phyloP scores from a whole-genome alignment of 2,888 invertebrate genomes.

The Aradus depressus region DNA sequence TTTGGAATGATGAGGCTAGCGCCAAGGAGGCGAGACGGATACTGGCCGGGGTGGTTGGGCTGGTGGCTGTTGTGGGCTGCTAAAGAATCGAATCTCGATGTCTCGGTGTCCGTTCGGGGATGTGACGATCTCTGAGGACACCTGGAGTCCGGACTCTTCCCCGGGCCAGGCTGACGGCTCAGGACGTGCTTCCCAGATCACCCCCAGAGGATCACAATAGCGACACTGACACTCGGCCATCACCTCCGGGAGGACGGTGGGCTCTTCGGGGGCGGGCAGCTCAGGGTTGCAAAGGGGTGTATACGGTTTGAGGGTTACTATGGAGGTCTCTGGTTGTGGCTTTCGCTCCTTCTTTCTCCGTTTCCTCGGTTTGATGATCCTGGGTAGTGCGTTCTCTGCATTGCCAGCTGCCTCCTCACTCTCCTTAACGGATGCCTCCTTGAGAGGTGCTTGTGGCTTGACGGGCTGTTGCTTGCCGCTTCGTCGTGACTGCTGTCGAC shows the following conservation, averaged over 20 bases:
- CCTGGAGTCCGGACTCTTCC: constrained; percentile 47
- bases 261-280: constrained; percentile 19
- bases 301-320: constrained; percentile 40
- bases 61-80: constrained; percentile 43
- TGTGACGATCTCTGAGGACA: constrained; percentile 66
- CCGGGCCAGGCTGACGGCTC: constrained; percentile 39
- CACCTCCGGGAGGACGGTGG: constrained; percentile 19
- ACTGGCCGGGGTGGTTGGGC: constrained; percentile 11
- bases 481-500: constrained; percentile 41
- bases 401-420: constrained; percentile 43
- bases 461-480: constrained; percentile 12
- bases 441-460: constrained; percentile 9
- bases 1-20: constrained; percentile 10
- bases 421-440: constrained; percentile 2
- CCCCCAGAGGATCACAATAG: constrained; percentile 61
- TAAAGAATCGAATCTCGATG: constrained; percentile 65
- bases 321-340: constrained; percentile 38
- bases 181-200: constrained; percentile 53
- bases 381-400: constrained; percentile 66
- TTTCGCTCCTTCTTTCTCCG: constrained; percentile 81
- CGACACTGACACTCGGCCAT: constrained; percentile 53
- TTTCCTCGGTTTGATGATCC: constrained; percentile 81
- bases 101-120: constrained; percentile 66
- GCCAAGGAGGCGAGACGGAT: constrained; percentile 26
- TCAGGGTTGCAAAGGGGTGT: constrained; percentile 35